These are phyloP conservation scores for Erethizon dorsatum DNA, from an alignment of 2,797 vertebrate genomes.

Conservation along the genomic window DNA sequence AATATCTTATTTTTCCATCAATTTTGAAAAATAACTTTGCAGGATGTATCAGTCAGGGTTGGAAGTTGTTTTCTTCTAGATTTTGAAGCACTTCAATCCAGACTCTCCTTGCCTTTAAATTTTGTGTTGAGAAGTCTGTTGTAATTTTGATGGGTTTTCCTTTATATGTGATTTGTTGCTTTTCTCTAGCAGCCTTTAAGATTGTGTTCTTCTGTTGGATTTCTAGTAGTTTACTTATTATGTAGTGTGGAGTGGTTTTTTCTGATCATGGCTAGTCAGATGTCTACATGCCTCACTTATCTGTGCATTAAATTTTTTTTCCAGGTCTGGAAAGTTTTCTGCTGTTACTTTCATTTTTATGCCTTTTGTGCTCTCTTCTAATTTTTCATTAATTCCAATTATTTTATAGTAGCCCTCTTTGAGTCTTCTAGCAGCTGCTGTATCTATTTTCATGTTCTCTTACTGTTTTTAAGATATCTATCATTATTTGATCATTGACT, in stretches of 20 bases:
- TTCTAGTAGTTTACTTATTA: background rate
- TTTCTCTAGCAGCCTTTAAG: background rate
- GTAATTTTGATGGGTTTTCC: background rate
- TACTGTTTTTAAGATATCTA: background rate
- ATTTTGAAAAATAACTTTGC: background rate
- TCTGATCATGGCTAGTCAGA: background rate
- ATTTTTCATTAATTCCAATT: background rate
- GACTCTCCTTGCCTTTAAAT: background rate
- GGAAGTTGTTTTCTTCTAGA: background rate
- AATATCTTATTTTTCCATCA: background rate
- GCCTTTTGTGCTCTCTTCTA: background rate
- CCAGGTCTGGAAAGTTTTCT: background rate
- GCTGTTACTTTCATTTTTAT: background rate
- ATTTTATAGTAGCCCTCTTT: background rate
- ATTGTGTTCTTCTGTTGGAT: background rate
- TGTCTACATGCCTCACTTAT: background rate
- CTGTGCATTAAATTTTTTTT: background rate
- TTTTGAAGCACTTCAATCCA: background rate
- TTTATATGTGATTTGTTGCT: background rate
- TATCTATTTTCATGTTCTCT: background rate
- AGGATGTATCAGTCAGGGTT: background rate
- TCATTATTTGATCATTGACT: background rate
- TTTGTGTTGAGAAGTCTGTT: background rate
- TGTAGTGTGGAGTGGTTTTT: background rate
- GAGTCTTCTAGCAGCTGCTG: background rate